These are phyloP conservation scores for Pseudanteris insignis DNA, from an alignment of 2,888 invertebrate species.

Conservation along the genomic window DNA sequence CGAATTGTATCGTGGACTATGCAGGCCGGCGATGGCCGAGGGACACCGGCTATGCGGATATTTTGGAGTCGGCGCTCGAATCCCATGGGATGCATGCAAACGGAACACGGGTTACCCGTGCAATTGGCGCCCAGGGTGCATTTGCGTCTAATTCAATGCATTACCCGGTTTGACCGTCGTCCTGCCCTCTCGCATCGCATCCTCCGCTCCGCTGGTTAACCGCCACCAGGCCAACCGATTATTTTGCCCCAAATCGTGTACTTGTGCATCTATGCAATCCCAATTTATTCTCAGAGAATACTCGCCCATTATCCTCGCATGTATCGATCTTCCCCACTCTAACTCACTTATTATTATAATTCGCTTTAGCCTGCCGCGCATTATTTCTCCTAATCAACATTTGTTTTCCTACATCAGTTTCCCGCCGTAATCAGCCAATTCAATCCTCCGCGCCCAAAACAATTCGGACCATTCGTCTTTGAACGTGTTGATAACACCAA, in stretches of 20 bases:
- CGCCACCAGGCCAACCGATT: slow-evolving; percentile 40
- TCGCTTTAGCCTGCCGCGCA: neutral
- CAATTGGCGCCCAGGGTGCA: slow-evolving; percentile 64
- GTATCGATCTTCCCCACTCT: slow-evolving; percentile 20
- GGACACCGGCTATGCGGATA: slow-evolving; percentile 34
- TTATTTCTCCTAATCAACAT: slow-evolving; percentile 6
- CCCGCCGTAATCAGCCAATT: neutral
- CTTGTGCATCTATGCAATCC: slow-evolving; percentile 13
- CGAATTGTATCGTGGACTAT: slow-evolving; percentile 23
- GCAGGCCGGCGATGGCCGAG: slow-evolving; percentile 23
- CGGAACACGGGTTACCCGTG: slow-evolving; percentile 57
- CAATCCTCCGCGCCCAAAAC: no score
- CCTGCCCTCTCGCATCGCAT: slow-evolving; percentile 42
- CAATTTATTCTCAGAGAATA: slow-evolving; percentile 30
- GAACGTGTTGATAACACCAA: no score
- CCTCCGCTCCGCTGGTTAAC: slow-evolving; percentile 44
- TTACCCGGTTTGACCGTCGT: slow-evolving; percentile 60
- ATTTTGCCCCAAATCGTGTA: slow-evolving; percentile 22
- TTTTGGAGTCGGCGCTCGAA: slow-evolving; percentile 50
- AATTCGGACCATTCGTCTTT: no score
- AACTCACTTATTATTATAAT: slow-evolving; percentile 31
- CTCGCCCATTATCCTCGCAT: neutral
- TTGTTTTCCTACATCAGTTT: neutral
- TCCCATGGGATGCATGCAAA: slow-evolving; percentile 60
- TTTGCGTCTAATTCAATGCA: slow-evolving; percentile 73